Evolutionary conservation across 2,113 vertebrate species (phyloP).

Genomic region (Myocastor coypus): DNA sequence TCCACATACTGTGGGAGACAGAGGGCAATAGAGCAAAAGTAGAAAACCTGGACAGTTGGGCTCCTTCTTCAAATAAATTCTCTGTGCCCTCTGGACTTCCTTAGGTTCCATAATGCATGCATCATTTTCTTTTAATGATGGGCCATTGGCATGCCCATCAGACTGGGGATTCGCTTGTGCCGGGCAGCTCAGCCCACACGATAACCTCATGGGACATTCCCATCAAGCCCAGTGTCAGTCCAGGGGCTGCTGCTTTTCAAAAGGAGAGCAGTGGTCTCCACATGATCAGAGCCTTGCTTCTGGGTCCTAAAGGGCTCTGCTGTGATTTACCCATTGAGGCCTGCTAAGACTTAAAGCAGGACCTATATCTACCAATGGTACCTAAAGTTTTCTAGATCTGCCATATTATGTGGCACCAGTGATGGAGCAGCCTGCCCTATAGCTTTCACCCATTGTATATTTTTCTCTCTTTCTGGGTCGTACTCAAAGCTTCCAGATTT

Average conservation of each 20-base stretch:
- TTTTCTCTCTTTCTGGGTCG: background rate
- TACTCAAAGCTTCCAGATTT: background rate
- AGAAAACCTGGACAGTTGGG: too few species aligned
- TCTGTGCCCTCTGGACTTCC: too few species aligned
- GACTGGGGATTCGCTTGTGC: fast-evolving
- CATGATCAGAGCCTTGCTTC: background rate
- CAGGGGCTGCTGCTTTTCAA: background rate
- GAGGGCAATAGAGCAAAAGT: too few species aligned
- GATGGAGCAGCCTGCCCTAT: background rate
- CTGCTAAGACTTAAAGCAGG: background rate
- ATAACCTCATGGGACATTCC: background rate
- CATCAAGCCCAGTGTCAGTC: background rate
- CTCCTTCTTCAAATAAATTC: too few species aligned
- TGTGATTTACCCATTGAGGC: background rate
- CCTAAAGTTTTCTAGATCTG: background rate
- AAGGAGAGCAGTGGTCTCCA: background rate
- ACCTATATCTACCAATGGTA: background rate
- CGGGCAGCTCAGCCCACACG: background rate
- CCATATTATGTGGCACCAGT: background rate
- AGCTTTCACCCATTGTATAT: background rate
- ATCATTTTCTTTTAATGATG: too few species aligned
- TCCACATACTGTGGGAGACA: too few species aligned
- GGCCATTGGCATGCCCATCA: background rate
- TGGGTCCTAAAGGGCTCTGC: background rate
- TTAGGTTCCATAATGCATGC: too few species aligned